Evolutionary conservation across 2,888 invertebrate species (phyloP).

Genomic region (Teleogryllus oceanicus): DNA sequence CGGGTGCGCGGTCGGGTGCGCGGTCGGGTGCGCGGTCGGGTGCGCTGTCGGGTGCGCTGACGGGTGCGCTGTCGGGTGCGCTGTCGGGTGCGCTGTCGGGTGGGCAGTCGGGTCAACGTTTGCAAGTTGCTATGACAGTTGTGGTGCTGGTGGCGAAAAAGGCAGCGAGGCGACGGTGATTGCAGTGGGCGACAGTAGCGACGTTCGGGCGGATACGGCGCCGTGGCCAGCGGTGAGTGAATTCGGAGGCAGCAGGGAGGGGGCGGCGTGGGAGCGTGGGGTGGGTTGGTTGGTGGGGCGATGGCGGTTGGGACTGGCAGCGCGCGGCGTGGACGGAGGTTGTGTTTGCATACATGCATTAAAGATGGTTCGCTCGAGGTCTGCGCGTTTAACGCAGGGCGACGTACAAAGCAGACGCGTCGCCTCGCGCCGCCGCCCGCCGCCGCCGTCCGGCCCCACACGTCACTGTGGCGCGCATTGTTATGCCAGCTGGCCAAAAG

Average conservation of each 20-base stretch:
- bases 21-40: too few species aligned
- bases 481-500: too few species aligned
- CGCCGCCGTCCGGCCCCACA: too few species aligned
- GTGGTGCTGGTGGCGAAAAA: too few species aligned
- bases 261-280: background rate
- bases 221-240: background rate
- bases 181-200: background rate
- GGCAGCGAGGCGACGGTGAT: background rate
- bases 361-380: background rate
- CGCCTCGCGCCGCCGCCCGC: background rate
- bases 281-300: background rate
- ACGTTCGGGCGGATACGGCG: too few species aligned
- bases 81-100: too few species aligned
- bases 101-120: too few species aligned
- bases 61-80: too few species aligned
- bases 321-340: background rate
- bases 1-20: too few species aligned
- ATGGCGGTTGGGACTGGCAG: background rate
- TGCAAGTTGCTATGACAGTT: too few species aligned
- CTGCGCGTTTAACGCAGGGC: background rate
- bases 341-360: slow-evolving; percentile 4
- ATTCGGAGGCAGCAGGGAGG: background rate
- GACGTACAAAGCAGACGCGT: background rate
- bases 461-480: too few species aligned
- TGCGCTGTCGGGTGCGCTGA: too few species aligned